phyloP scores from a whole-genome alignment of 2,888 invertebrate genomes.

The Pherbina coryleti region DNA sequence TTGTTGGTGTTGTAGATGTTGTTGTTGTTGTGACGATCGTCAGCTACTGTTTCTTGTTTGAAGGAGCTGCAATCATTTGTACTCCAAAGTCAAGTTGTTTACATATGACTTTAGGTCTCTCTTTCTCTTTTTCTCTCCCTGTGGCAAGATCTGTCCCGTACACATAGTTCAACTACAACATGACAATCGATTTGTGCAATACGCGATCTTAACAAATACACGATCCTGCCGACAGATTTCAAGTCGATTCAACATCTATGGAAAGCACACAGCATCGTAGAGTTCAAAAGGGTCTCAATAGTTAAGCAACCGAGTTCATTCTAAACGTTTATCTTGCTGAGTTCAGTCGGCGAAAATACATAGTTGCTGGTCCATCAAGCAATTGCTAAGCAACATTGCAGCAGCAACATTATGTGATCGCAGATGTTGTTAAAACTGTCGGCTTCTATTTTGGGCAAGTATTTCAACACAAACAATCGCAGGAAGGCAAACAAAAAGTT shows the following conservation, averaged over 20 bases:
- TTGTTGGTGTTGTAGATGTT: background rate
- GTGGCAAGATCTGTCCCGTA: background rate
- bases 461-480: no score
- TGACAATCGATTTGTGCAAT: slow-evolving; percentile 35
- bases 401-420: no score
- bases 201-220: slow-evolving; percentile 29
- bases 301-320: background rate
- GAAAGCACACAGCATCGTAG: background rate
- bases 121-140: background rate
- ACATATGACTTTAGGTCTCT: background rate
- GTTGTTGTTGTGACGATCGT: background rate
- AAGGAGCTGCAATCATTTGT: slow-evolving; percentile 34
- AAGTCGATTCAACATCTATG: background rate
- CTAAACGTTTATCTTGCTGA: background rate
- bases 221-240: background rate
- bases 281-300: slow-evolving; percentile 29
- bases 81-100: slow-evolving; percentile 14
- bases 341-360: background rate
- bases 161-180: background rate
- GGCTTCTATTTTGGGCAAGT: no score
- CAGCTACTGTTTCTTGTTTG: slow-evolving; percentile 27
- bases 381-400: no score
- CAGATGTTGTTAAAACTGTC: no score
- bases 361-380: background rate
- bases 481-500: no score